phyloP scores from a whole-genome alignment of 2,113 vertebrate genomes.

The Thinocorus orbignyianus region DNA sequence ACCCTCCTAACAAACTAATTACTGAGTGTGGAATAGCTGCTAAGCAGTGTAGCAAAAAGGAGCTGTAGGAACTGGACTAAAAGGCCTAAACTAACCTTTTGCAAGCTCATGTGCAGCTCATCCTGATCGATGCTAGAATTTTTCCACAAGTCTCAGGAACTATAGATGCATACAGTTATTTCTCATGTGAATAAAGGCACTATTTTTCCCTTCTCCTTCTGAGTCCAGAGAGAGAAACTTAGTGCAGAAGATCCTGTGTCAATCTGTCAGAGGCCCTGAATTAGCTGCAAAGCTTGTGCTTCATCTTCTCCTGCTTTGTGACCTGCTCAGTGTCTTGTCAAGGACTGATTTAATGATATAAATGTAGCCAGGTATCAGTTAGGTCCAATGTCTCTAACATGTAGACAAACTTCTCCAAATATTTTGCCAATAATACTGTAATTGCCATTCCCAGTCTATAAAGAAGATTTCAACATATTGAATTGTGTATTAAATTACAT shows the following conservation, averaged over 20 bases:
- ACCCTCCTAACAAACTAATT: background rate
- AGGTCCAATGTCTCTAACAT: background rate
- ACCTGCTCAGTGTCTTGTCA: background rate
- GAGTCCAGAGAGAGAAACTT: background rate
- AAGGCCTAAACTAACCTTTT: background rate
- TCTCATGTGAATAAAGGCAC: background rate
- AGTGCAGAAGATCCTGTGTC: background rate
- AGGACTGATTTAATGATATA: constrained; percentile 12
- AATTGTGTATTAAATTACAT: background rate
- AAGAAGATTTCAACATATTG: background rate
- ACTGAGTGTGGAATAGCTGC: background rate
- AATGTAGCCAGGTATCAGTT: background rate
- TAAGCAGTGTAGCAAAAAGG: background rate
- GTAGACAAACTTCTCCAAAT: background rate
- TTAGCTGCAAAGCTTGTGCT: background rate
- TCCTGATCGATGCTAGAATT: background rate
- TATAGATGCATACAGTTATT: background rate
- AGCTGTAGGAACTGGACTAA: background rate
- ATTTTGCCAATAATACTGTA: background rate
- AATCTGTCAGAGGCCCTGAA: background rate
- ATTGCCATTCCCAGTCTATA: background rate
- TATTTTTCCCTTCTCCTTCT: background rate
- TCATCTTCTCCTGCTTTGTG: background rate
- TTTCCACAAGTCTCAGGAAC: background rate
- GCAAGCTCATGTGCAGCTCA: background rate